Percentiles rank a stretch among this genome's conserved stretches.
phyloP scores from a whole-genome alignment of 2,888 invertebrate genomes.

The Balanococcus diminutus region DNA sequence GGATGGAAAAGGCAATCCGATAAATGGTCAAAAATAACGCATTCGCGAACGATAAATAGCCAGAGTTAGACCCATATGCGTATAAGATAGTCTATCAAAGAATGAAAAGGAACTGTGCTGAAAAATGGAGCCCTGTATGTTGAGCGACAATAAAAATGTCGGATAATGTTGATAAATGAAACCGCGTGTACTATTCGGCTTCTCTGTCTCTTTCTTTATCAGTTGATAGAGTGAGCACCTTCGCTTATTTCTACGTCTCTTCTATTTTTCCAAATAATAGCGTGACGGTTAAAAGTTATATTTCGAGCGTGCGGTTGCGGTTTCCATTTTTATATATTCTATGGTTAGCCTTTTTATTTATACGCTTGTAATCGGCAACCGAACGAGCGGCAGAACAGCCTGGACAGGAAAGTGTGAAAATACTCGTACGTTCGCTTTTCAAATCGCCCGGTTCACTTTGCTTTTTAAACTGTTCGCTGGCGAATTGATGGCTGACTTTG shows the following conservation, averaged over 20 bases:
- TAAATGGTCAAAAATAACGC: slow-evolving; percentile 52
- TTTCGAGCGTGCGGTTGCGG: slow-evolving; percentile 40
- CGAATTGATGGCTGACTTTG: slow-evolving; percentile 18
- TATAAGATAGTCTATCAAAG: slow-evolving; percentile 52
- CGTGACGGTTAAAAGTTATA: slow-evolving; percentile 42
- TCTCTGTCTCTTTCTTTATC: slow-evolving; percentile 40
- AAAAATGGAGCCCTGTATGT: slow-evolving; percentile 49
- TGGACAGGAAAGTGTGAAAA: slow-evolving; percentile 12
- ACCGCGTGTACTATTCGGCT: slow-evolving; percentile 44
- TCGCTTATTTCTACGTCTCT: slow-evolving; percentile 31
- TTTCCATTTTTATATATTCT: slow-evolving; percentile 40
- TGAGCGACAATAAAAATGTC: slow-evolving; percentile 53
- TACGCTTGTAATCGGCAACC: slow-evolving; percentile 13
- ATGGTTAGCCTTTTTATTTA: slow-evolving; percentile 27
- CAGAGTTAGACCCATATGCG: slow-evolving; percentile 45
- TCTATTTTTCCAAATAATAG: slow-evolving; percentile 38
- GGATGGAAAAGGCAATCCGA: slow-evolving; percentile 6
- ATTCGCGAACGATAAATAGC: slow-evolving; percentile 45
- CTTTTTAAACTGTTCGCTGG: not conserved
- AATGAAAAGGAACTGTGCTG: slow-evolving; percentile 47
- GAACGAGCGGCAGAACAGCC: not conserved
- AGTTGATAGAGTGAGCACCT: slow-evolving; percentile 38
- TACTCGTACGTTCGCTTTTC: slow-evolving; percentile 34
- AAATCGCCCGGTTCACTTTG: not conserved
- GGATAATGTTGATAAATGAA: slow-evolving; percentile 55